phyloP scores from a whole-genome alignment of 2,113 vertebrate species.

The Corvus hawaiiensis region DNA sequence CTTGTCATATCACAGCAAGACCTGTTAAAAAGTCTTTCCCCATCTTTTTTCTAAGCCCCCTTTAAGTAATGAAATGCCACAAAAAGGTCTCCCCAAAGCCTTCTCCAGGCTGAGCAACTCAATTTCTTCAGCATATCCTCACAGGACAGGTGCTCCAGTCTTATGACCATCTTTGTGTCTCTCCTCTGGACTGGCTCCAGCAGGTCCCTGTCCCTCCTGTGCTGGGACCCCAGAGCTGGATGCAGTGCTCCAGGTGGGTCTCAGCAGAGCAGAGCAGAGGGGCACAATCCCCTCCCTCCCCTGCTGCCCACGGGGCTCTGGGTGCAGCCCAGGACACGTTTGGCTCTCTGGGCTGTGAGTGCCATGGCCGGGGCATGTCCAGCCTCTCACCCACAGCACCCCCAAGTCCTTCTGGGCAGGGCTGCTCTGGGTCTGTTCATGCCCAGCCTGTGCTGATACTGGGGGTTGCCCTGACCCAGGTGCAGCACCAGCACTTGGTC shows the following conservation, averaged over 20 bases:
- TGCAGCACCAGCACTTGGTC: background rate
- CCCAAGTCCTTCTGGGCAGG: background rate
- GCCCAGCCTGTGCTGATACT: background rate
- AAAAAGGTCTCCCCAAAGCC: background rate
- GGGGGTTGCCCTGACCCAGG: fast-evolving
- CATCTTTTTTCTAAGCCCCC: background rate
- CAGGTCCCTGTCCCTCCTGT: background rate
- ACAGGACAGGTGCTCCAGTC: fast-evolving
- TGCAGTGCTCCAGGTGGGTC: background rate
- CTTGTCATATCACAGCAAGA: background rate
- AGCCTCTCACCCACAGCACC: background rate
- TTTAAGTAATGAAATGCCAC: background rate
- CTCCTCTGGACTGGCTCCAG: fast-evolving
- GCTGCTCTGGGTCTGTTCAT: background rate
- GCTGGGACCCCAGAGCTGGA: background rate
- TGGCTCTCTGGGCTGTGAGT: background rate
- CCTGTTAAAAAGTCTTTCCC: background rate
- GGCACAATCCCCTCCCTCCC: background rate
- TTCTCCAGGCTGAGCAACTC: background rate
- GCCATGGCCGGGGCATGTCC: background rate
- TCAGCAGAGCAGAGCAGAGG: background rate
- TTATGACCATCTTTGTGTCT: fast-evolving
- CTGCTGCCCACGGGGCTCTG: background rate
- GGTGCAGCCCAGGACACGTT: background rate
- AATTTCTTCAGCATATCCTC: background rate